Evolutionary conservation across 2,888 invertebrate genomes (phyloP).

Genomic region (Tuta absoluta): DNA sequence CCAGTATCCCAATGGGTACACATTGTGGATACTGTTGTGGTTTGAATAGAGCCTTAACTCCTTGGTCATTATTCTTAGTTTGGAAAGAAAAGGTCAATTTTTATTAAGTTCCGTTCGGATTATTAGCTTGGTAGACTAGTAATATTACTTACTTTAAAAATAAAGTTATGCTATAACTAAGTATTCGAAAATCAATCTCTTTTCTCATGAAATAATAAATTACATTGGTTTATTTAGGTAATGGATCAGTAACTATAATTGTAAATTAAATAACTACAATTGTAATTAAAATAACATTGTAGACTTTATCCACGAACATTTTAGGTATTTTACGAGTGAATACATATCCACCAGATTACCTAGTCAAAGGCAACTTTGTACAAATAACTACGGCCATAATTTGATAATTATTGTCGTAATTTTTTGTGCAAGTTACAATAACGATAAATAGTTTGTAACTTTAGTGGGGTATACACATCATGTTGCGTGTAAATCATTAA

Average conservation of each 20-base stretch:
- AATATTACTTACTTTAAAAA: background rate
- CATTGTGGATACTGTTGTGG: too few relatives aligned
- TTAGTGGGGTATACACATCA: constrained; percentile 31
- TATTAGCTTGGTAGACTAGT: too few relatives aligned
- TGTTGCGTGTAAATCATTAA: background rate
- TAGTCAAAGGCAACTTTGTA: constrained; percentile 27
- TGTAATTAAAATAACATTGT: constrained; percentile 47
- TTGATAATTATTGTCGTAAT: constrained; percentile 17
- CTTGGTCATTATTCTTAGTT: too few relatives aligned
- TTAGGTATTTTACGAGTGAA: constrained; percentile 51
- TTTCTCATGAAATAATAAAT: constrained; percentile 26
- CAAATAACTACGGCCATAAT: constrained; percentile 21
- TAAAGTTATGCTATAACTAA: background rate
- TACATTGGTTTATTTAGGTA: constrained; percentile 38
- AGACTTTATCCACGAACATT: constrained; percentile 44
- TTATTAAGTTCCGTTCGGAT: too few relatives aligned
- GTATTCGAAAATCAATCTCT: constrained; percentile 9
- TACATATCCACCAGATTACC: constrained; percentile 63
- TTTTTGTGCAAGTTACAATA: constrained; percentile 31
- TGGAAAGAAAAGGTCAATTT: too few relatives aligned
- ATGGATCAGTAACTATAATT: constrained; percentile 42
- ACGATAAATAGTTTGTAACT: constrained; percentile 28
- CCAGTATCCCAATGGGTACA: too few relatives aligned
- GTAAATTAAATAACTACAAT: constrained; percentile 45
- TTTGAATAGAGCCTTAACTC: too few relatives aligned